Base-by-base conservation (phyloP, 2,888 invertebrate species). In the Conchocele bisecta region DNA sequence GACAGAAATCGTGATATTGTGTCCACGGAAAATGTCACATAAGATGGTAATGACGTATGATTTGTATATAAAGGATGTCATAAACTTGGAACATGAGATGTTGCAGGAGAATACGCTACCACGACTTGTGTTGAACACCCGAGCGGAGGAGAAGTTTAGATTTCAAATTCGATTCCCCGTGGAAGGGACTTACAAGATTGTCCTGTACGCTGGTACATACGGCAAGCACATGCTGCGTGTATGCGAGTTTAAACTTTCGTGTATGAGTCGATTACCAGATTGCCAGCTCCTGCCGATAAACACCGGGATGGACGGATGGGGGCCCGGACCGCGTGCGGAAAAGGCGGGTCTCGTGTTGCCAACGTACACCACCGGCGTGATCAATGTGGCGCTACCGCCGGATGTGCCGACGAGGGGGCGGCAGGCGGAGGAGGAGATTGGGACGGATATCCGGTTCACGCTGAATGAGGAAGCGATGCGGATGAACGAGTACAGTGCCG, bases 251-350 rank as follows among this genome's bases (percentile, higher is more conserved):
- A 57, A 57, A 28, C 29, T 57, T 7, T 29, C n/a, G 9, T 57
- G 57, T 39, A 3, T n/a, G 2, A 37, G 42, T 9, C 41, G 42
- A 17, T 28, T 57, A 11, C 28, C 57, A 15, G 28, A 39, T 26
- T 57, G 57, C 20, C 58, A 28, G 29, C 41, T 75, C 15, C 53
- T 75, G 26, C 71, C 67, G 3, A 9, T 71, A 5, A 46, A 65
- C 24, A 48, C 68, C 2, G 71, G 61, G 1, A 17, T 44, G 11
- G 51, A 64, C 7, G 71, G 75, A 1, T 75, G 75, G 75, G 75
- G 75, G 0, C 75, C 75, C 13, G 71, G 71, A 17, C 68, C 75
- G 0, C 50, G 33, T 22, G n/a, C 71, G n/a, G 68, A 71, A 41
- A 59, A 33, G n/a, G 60, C 60, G 15, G 75, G 75, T 3, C 35